Evolutionary conservation across 1,140 invertebrate species (phyloP).

Genomic region (Nephila pilipes): DNA sequence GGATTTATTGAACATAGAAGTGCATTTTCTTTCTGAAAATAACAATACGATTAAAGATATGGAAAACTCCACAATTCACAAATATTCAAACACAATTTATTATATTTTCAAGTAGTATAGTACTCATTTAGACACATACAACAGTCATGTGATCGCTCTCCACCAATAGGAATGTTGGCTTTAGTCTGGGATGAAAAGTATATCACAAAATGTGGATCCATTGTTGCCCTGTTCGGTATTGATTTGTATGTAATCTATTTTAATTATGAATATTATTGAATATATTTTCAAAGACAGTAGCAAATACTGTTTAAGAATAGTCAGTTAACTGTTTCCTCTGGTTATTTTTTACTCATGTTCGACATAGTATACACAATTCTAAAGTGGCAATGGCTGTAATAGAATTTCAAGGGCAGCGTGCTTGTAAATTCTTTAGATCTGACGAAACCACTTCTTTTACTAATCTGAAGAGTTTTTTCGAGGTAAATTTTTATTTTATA

Average conservation of each 20-base stretch:
- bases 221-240: constrained; percentile 59
- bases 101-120: background rate
- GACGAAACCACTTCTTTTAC: background rate
- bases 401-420: constrained; percentile 66
- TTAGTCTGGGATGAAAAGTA: background rate
- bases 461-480: constrained; percentile 5
- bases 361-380: constrained; percentile 10
- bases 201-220: constrained; percentile 29
- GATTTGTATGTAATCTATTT: constrained; percentile 58
- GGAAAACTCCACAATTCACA: background rate
- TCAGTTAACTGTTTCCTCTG: background rate
- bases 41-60: background rate
- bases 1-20: background rate
- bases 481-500: constrained; percentile 12
- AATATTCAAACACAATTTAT: background rate
- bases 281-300: background rate
- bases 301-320: background rate
- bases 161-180: constrained; percentile 48
- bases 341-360: constrained; percentile 26
- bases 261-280: constrained; percentile 48
- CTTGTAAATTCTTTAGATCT: background rate
- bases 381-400: constrained; percentile 30
- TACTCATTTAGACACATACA: background rate
- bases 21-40: background rate
- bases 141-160: constrained; percentile 56